Evolutionary conservation across 2,797 vertebrate genomes (phyloP), one percentile per base, ranked within the genome.

Genomic region (Sebastiscus albofasciatus): DNA sequence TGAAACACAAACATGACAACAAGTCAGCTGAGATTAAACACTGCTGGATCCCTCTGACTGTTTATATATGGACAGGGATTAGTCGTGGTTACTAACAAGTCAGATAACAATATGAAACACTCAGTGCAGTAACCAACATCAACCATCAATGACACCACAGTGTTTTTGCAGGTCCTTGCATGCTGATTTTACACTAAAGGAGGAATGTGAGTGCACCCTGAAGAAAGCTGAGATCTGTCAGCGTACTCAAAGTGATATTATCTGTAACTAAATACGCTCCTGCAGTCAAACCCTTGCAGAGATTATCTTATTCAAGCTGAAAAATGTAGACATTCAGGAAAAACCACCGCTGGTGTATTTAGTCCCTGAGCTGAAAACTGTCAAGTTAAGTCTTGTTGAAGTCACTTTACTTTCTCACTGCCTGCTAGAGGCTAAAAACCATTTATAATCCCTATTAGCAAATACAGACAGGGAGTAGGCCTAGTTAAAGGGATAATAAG

Each of bases 261-360:
- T 77, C 77, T 27, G 26, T 16, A 14, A 26, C 33, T 2, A 7
- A 72, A 55, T 16, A 46, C 54, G 20, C 31, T 39, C 26, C 26
- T 29, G 36, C 71, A 20, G 36, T 18, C 5, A 4, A 12, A 26
- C 39, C 4, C 46, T 13, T 42, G 2, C 39, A 42, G 3, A 59
- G 6, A 29, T 33, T 0, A 31, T 62, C n/a, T 39, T 2, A 39
- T 49, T 54, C 31, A 46, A n/a, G 34, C 22, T 29, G 60, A 39
- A 34, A 71, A 60, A 83, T 72, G 56, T 75, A 4, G 72, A 70
- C 3, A 49, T 56, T 72, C 87, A 66, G 72, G 83, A 66, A 4
- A 1, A 72, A 54, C 68, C n/a, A 14, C 71, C 13, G n/a, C 31
- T 16, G 29, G 1, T 18, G 52, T 49, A 55, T 42, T 6, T 4